Base-by-base conservation (phyloP, 2,113 vertebrate genomes). In the Ariopsis seemanni region DNA sequence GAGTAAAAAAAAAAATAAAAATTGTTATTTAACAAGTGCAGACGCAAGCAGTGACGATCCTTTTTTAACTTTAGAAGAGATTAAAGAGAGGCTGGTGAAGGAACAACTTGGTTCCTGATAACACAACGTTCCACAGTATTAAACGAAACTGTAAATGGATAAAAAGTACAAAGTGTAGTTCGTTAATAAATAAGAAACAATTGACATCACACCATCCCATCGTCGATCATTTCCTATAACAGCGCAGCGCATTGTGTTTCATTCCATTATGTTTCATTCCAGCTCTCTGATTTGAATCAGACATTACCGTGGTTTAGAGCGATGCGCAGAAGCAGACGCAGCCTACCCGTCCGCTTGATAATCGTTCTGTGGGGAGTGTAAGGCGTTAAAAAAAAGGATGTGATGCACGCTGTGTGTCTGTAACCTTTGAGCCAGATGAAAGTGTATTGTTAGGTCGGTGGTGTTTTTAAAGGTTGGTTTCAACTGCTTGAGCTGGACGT, bases 221-320 rank as follows among this genome's bases (percentile, higher is more conserved):
- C 0, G 20, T 25, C 10, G 22, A 63, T 67, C 30, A 14, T 67
- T 67, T 67, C n/a, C 69, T 72, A 6, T 78, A 78, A n/a, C 82
- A 83, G 77, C 53, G 57, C 14, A 52, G 17, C 69, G 74, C 63
- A 34, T 18, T 75, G 50, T 87, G 27, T 42, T 85, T 89, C 77
- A 84, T 81, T 86, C 72, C 75, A 15, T 83, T 80, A 12, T 74
- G 42, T 57, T 52, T 79, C 74, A 7, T 22, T 69, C 78, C 50
- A 11, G 60, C 30, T 85, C 67, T 53, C 42, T n/a, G 78, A 78
- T 55, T 67, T 11, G 6, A 75, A 48, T 58, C 10, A 50, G 62
- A 72, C 67, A 62, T 20, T 53, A 63, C 63, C 18, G 57, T 34
- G 88, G 72, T 15, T 17, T 8, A n/a, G 67, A 85, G 82, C 42